phyloP scores from a whole-genome alignment of 2,113 vertebrate species.

The Scatophagus argus region DNA sequence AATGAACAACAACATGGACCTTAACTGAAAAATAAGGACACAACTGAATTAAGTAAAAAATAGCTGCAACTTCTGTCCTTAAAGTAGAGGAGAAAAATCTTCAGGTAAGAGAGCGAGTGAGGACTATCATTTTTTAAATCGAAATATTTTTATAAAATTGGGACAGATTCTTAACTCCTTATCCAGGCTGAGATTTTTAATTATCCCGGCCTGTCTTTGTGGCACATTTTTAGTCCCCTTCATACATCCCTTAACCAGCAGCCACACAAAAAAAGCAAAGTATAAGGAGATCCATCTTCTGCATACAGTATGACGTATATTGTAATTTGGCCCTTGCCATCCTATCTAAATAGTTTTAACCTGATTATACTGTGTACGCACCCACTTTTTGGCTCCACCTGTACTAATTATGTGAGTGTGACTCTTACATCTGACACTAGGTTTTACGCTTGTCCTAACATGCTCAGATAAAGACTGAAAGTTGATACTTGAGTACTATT shows the following conservation, averaged over 20 bases:
- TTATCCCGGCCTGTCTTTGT: neutral
- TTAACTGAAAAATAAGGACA: too few relatives aligned
- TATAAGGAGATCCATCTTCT: neutral
- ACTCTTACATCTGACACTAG: slow-evolving; percentile 10
- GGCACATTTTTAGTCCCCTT: neutral
- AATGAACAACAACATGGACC: neutral
- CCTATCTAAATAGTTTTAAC: neutral
- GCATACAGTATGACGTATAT: too few relatives aligned
- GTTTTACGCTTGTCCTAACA: slow-evolving; percentile 12
- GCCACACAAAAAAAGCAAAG: neutral
- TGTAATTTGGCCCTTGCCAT: neutral
- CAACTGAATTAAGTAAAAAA: neutral
- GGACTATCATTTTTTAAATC: neutral
- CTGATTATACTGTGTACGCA: neutral
- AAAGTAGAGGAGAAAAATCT: neutral
- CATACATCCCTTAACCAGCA: neutral
- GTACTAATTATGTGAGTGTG: neutral
- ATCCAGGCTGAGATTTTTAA: neutral
- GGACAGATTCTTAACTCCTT: too few relatives aligned
- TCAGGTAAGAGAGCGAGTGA: neutral
- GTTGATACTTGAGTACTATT: neutral
- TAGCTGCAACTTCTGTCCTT: neutral
- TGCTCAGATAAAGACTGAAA: neutral
- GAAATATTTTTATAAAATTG: neutral
- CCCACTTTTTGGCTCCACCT: neutral